These are phyloP conservation scores for Netelia inedita DNA, from an alignment of 2,888 invertebrate species.

Conservation along the genomic window DNA sequence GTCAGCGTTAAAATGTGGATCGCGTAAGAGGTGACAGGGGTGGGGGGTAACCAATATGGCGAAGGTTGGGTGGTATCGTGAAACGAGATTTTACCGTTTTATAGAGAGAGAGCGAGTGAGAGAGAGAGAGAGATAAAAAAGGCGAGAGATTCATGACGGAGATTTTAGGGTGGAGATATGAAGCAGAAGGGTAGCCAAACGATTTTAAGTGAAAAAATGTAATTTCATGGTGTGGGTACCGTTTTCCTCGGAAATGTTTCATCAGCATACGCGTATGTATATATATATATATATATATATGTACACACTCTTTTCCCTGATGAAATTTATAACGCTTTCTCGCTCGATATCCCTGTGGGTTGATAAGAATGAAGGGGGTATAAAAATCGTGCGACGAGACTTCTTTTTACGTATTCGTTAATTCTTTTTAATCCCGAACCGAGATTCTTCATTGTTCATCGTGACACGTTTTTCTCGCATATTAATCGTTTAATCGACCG, in stretches of 20 bases:
- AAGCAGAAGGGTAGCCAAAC: constrained; percentile 5
- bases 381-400: neutral
- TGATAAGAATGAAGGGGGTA: neutral
- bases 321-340: constrained; percentile 50
- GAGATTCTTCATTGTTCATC: constrained; percentile 12
- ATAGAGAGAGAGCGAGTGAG: neutral
- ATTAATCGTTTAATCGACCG: constrained; percentile 36
- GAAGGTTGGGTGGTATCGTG: constrained; percentile 38
- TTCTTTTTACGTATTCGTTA: constrained; percentile 20
- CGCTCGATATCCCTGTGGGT: constrained; percentile 18
- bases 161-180: neutral
- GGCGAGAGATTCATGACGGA: neutral
- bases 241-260: constrained; percentile 52
- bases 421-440: neutral
- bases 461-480: neutral
- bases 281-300: neutral
- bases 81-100: constrained; percentile 48
- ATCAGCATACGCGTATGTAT: constrained; percentile 43
- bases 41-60: constrained; percentile 39
- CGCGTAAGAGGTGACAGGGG: constrained; percentile 10
- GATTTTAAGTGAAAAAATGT: constrained; percentile 67
- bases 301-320: constrained; percentile 23
- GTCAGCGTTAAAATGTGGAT: constrained; percentile 62
- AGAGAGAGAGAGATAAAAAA: constrained; percentile 2
- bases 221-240: constrained; percentile 66